These are phyloP conservation scores for Anolis sagrei DNA, from an alignment of 2,113 vertebrate species.

Conservation along the genomic window DNA sequence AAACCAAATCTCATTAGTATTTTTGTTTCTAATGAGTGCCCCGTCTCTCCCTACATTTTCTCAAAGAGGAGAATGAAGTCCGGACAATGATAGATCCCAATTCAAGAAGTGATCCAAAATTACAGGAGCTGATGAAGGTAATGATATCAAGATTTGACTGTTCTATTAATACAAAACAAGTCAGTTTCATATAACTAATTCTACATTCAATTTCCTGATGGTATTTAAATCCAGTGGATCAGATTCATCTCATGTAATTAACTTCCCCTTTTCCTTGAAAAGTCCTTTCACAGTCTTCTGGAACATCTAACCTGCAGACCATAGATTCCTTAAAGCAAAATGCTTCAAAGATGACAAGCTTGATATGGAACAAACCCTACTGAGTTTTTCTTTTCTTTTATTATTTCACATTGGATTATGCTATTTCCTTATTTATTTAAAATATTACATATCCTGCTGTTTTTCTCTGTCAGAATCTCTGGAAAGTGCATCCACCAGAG, in stretches of 20 bases:
- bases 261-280: neutral
- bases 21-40: slow-evolving; percentile 43
- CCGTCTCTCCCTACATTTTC: slow-evolving; percentile 61
- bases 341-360: neutral
- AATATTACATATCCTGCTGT: neutral
- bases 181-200: neutral
- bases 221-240: neutral
- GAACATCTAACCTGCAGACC: neutral
- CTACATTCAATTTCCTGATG: neutral
- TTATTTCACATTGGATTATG: neutral
- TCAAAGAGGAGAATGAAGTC: slow-evolving; percentile 90
- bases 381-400: neutral
- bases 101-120: slow-evolving; percentile 87
- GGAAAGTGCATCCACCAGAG: neutral
- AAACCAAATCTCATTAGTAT: slow-evolving; percentile 38
- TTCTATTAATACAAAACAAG: slow-evolving; percentile 10
- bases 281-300: slow-evolving; percentile 8
- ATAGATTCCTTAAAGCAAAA: neutral
- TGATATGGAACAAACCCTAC: neutral
- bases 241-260: neutral
- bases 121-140: slow-evolving; percentile 91
- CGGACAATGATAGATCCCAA: slow-evolving; percentile 91
- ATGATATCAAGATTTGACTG: slow-evolving; percentile 31
- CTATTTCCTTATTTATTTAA: neutral
- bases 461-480: neutral